phyloP scores from a whole-genome alignment of 2,888 invertebrate genomes.

The Leptinotarsa haldemani region DNA sequence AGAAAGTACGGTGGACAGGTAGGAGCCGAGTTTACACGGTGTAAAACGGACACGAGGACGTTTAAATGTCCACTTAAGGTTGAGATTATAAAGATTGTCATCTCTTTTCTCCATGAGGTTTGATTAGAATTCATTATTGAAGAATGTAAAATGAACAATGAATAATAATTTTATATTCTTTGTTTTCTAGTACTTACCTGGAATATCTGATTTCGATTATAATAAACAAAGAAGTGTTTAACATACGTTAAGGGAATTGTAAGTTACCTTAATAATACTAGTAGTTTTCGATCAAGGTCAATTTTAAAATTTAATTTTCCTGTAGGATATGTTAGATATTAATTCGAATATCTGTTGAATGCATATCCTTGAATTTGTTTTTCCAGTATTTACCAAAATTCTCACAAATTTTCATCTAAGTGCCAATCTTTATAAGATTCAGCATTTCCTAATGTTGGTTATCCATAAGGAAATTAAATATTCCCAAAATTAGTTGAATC shows the following conservation, averaged over 20 bases:
- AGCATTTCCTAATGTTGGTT: too few species aligned
- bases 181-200: constrained; percentile 17
- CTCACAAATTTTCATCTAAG: too few species aligned
- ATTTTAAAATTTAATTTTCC: neutral
- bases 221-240: constrained; percentile 20
- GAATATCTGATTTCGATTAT: constrained; percentile 21
- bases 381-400: too few species aligned
- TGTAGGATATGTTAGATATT: neutral
- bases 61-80: constrained; percentile 59
- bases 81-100: constrained; percentile 21
- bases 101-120: constrained; percentile 22
- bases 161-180: constrained; percentile 34
- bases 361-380: neutral
- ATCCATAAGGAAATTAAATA: too few species aligned
- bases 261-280: neutral
- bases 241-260: constrained; percentile 12
- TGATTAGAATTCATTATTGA: constrained; percentile 24
- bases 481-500: too few species aligned
- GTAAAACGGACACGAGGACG: constrained; percentile 52
- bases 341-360: neutral
- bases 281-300: constrained; percentile 3
- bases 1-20: constrained; percentile 59
- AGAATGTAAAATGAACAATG: constrained; percentile 28
- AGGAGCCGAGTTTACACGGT: constrained; percentile 62
- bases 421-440: too few species aligned